phyloP scores from a whole-genome alignment of 2,797 vertebrate genomes.

The Clarias laeviceps region DNA sequence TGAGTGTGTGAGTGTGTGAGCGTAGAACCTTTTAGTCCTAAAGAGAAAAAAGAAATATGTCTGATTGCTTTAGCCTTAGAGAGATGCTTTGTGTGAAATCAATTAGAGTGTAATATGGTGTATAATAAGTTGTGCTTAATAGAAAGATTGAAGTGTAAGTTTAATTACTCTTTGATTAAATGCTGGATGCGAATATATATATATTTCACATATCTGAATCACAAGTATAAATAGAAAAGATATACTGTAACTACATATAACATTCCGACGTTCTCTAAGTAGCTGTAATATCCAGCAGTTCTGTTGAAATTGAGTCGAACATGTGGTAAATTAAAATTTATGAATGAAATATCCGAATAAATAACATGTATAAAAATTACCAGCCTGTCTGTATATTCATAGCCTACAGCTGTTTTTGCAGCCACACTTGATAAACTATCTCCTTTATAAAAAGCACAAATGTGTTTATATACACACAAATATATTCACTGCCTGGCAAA shows the following conservation, averaged over 20 bases:
- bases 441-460: not conserved
- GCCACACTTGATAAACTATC: not conserved
- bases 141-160: conserved; percentile 21
- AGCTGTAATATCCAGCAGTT: not conserved
- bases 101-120: conserved; percentile 19
- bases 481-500: not conserved
- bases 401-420: conserved; percentile 10
- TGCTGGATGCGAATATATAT: not conserved
- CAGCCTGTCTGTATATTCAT: not conserved
- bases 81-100: conserved; percentile 26
- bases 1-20: not conserved
- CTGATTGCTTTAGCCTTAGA: conserved; percentile 26
- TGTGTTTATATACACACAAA: not conserved
- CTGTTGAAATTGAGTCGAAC: not conserved
- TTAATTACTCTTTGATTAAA: conserved; percentile 45
- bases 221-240: not conserved
- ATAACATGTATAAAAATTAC: not conserved
- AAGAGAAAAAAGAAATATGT: conserved; percentile 26
- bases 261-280: not conserved
- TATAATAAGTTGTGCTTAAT: conserved; percentile 31
- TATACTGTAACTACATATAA: not conserved
- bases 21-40: conserved; percentile 7
- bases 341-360: not conserved
- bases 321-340: not conserved
- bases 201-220: not conserved